Evolutionary conservation across 2,113 vertebrate genomes (phyloP), one percentile per base, ranked within the genome.

Genomic region (Hypomesus transpacificus): DNA sequence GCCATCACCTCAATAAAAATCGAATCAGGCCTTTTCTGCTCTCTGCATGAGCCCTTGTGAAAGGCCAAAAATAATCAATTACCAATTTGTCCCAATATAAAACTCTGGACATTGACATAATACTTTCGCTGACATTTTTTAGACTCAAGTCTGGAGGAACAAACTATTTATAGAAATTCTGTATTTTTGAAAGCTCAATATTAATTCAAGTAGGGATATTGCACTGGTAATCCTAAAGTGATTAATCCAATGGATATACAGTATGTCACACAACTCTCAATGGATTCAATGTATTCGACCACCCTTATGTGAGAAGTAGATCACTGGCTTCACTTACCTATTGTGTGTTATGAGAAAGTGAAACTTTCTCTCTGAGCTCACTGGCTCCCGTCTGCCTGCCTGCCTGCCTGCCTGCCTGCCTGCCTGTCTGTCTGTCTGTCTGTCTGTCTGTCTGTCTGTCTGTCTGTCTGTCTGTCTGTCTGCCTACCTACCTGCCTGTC

Each of bases 1-100:
- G n/a, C 52, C 31, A 63, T 60, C 77, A 28, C 76, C 21, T 11
- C 50, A 28, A 50, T 70, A 50, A 18, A 73, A 68, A 72, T 77
- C 7, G 39, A 65, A 31, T 72, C 21, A 65, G 7, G n/a, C 3
- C 16, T 73, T 75, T 73, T 71, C 22, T 50, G 31, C 73, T 65
- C 24, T 63, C 56, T 74, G 57, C 39, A 69, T 28, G 3, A 24
- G 51, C 14, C 4, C 46, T 53, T 21, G 14, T 66, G 65, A 73
- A 63, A 24, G 68, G 21, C 13, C 14, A 56, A 18, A 69, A 63
- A 52, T 1, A 54, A 64, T 62, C 57, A 79, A 64, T 64, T 39
- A 0, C 6, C 28, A 62, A 31, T 31, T 28, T 62, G 26, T 6
- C 26, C 26, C 28, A 39, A 57, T 58, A 21, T 58, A 18, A 58